Conservation (phyloP, 2,797 vertebrate genomes). For the Thaleichthys pacificus region DNA sequence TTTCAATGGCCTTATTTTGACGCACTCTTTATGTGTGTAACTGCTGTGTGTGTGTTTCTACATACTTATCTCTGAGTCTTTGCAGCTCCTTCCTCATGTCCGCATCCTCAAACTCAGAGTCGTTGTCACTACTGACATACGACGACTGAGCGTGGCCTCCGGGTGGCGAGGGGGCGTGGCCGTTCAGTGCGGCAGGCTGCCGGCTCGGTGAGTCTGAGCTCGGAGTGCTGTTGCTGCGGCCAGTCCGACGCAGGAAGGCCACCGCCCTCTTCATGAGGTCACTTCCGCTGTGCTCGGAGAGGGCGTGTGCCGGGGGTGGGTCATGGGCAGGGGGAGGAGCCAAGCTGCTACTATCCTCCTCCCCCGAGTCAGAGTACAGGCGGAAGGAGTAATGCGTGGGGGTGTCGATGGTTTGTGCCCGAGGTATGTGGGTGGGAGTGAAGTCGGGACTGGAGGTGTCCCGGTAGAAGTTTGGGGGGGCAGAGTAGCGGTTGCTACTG, state of each 20-base stretch:
- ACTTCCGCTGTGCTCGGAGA: slow-evolving; percentile 76
- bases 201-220: slow-evolving; percentile 78
- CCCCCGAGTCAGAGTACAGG: slow-evolving; percentile 80
- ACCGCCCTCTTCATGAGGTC: slow-evolving; percentile 91
- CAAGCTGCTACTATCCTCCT: slow-evolving; percentile 75
- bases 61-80: slow-evolving; percentile 93
- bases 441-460: slow-evolving; percentile 74
- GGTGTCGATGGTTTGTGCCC: slow-evolving; percentile 80
- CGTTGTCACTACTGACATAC: slow-evolving; percentile 97
- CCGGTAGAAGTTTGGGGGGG: slow-evolving; percentile 87
- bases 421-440: slow-evolving; percentile 74
- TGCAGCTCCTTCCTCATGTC: slow-evolving; percentile 95
- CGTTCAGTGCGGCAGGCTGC: slow-evolving; percentile 72
- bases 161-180: slow-evolving; percentile 63
- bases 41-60: slow-evolving; percentile 7
- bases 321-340: slow-evolving; percentile 50
- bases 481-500: slow-evolving; percentile 81
- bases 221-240: slow-evolving; percentile 79
- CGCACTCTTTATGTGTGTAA: neutral
- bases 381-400: slow-evolving; percentile 62
- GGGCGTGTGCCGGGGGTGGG: slow-evolving; percentile 58
- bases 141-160: slow-evolving; percentile 73
- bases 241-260: slow-evolving; percentile 85
- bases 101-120: slow-evolving; percentile 94
- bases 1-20: neutral